Evolutionary conservation across 2,113 vertebrate species (phyloP), one percentile per base, ranked within the genome.

Genomic region (Scatophagus argus): DNA sequence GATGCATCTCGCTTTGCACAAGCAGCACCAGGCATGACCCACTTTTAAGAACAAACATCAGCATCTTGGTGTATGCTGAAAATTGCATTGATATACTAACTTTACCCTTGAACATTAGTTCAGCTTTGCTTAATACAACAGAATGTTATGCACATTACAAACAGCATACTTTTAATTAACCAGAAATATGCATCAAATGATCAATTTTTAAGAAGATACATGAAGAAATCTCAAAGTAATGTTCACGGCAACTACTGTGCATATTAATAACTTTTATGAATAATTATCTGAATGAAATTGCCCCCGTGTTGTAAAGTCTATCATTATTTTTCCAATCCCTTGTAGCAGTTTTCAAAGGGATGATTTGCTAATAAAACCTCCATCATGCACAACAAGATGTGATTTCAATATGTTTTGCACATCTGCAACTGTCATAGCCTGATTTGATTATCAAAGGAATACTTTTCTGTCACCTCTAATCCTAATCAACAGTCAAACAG

Each of bases 21-120:
- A 1, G 59, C 70, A 59, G 46, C 43, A 44, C 13, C 31, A 12
- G 41, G 29, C 17, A 1, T 76, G 71, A 78, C 68, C 73, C 65
- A 66, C 39, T 71, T 87, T 27, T 34, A 16, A 34, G 9, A 52
- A 32, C 44, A 52, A 36, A 52, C 1, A 0, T 65, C 27, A 58
- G 47, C 56, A 64, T 79, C 60, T 74, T 5, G 34, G 31, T 11
- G 6, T 1, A 5, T 8, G 17, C 7, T 27, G 32, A 12, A 46
- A 58, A 72, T 63, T 11, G 31, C 7, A 55, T 6, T 34, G 46
- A 46, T n/a, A 46, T 2, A 29, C 41, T 7, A 46, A 19, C 32
- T 49, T 21, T 5, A 13, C 12, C 23, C 36, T 51, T 19, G 6
- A 32, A 43, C 4, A 51, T 25, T 47, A 38, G 3, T 21, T 54